Base-by-base conservation (phyloP, 2,113 vertebrate species). In the Nannobrachium achirus region DNA sequence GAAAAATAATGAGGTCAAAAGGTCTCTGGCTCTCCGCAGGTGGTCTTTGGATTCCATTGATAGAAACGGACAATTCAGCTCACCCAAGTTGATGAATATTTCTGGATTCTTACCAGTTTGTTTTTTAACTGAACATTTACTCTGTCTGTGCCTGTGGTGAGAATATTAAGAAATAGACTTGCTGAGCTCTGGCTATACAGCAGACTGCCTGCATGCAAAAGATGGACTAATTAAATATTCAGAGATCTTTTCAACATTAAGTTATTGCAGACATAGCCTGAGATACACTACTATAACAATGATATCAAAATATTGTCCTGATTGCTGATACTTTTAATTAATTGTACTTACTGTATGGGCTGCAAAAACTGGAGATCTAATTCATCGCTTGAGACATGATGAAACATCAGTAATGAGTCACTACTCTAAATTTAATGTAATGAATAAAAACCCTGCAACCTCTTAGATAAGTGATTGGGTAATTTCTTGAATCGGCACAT, bases 1-100 rank as follows among this genome's bases (percentile, higher is more conserved):
- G 75, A 80, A 89, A 82, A 85, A 73, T 86, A 88, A 91, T 82
- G 84, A 89, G 86, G 87, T 89, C 82, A 91, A 73, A 53, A 71
- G 79, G 82, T 85, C 62, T 68, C 56, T 11, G 56, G 63, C 79
- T 81, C 73, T 63, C 80, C 66, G 71, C 64, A 80, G 79, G 84
- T 84, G 84, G 69, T 82, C 80, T 63, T 42, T 18, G 46, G 81
- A 80, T 91, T 82, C 84, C 50, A 56, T 75, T 82, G 76, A 63
- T 75, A 76, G 79, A 83, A 66, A 79, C 62, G 77, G 68, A 69
- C 66, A 78, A 51, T 20, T 16, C 62, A 53, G 66, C 56, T 69
- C 78, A 67, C 73, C 73, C 78, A 58, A 89, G 72, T 75, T 86
- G 78, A 86, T 89, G 74, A 86, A 89, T 88, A 79, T 39, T 88